Conservation (phyloP, 2,113 vertebrate species). For the Ptilorrhoa leucosticta region DNA sequence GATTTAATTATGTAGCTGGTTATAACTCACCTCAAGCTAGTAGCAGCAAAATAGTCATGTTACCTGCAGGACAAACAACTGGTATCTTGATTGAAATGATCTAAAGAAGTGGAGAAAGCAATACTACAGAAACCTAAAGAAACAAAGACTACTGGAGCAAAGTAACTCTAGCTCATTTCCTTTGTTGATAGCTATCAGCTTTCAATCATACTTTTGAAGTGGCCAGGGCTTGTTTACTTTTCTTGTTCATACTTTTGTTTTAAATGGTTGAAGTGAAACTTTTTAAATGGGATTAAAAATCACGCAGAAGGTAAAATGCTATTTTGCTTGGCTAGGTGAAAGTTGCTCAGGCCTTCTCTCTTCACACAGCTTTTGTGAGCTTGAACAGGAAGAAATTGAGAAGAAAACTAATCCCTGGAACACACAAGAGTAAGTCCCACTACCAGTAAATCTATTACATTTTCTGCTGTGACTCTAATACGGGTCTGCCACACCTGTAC, state of each 20-base stretch:
- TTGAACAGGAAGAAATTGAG: background rate
- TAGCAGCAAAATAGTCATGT: background rate
- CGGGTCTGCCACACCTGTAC: background rate
- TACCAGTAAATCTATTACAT: background rate
- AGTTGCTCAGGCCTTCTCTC: background rate
- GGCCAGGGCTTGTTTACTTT: background rate
- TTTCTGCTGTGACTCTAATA: background rate
- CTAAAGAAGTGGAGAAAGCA: background rate
- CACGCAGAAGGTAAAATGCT: background rate
- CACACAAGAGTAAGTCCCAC: background rate
- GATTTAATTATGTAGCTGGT: background rate
- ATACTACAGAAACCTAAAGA: background rate
- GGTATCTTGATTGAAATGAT: background rate
- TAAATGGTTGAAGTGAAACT: background rate
- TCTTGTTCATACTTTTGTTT: background rate
- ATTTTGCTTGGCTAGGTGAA: background rate
- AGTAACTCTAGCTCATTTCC: background rate
- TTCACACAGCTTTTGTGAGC: background rate
- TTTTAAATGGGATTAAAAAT: background rate
- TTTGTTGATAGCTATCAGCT: background rate
- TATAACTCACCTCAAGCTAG: background rate
- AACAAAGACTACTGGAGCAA: background rate
- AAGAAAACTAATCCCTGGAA: background rate
- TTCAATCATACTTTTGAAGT: background rate
- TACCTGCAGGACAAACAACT: background rate